Evolutionary conservation across 2,797 vertebrate genomes (phyloP).

Genomic region (Ataeniobius toweri): DNA sequence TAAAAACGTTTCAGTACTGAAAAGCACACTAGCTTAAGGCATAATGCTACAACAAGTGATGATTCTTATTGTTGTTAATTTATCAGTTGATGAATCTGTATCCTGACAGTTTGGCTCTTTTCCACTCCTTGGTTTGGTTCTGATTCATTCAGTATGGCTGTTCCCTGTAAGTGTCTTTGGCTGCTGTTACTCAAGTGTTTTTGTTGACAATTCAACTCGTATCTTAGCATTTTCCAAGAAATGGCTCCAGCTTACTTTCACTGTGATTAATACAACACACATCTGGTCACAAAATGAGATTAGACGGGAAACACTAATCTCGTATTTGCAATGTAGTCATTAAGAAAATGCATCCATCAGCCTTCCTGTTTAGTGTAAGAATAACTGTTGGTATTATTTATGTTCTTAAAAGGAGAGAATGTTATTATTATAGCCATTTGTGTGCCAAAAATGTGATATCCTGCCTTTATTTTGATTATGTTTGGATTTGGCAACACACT

Average conservation of each 20-base stretch:
- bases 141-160: neutral
- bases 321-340: neutral
- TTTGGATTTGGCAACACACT: slow-evolving; percentile 35
- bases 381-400: slow-evolving; percentile 5
- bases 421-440: slow-evolving; percentile 9
- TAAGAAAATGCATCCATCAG: neutral
- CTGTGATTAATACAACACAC: neutral
- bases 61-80: neutral
- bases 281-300: neutral
- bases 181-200: neutral
- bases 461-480: slow-evolving; percentile 24
- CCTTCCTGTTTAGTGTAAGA: neutral
- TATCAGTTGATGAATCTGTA: neutral
- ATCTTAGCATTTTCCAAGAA: neutral
- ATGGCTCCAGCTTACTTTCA: neutral
- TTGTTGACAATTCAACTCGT: neutral
- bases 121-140: neutral
- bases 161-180: neutral
- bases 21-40: neutral
- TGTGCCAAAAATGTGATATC: neutral
- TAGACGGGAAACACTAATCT: neutral
- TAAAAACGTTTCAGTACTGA: neutral
- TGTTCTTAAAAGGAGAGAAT: slow-evolving; percentile 1
- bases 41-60: too few relatives aligned
- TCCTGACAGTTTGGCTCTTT: neutral